A percentile compares a stretch with the other conserved stretches of the same genome.
Evolutionary conservation across 30 jellyfish, hydroid and myxozoan species (phyloP).

Genomic region (Morbakka virulenta): DNA sequence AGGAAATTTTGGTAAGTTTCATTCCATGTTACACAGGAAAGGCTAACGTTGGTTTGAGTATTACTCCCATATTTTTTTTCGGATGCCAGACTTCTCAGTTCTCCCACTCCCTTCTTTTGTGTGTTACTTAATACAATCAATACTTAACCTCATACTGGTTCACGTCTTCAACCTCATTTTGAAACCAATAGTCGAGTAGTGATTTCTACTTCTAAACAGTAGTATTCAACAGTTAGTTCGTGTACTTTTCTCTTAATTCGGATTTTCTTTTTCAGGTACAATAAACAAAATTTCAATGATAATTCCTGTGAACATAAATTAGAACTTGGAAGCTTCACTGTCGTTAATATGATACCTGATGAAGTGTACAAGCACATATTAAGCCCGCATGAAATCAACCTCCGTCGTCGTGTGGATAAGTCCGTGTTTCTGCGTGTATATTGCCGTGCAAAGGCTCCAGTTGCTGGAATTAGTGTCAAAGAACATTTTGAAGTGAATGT

Average conservation of each 20-base stretch:
- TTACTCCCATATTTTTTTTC: too few relatives aligned
- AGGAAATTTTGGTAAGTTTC: constrained; percentile 62
- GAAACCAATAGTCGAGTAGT: too few relatives aligned
- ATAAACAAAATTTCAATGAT: constrained; percentile 74
- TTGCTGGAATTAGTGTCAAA: constrained; percentile 83
- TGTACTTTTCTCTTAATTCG: not conserved
- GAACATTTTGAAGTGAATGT: constrained; percentile 97
- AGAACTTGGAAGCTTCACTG: constrained; percentile 94
- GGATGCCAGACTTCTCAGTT: too few relatives aligned
- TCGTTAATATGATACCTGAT: constrained; percentile 71
- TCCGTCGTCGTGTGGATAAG: constrained; percentile 90
- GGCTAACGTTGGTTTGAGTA: too few relatives aligned
- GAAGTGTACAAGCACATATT: constrained; percentile 83
- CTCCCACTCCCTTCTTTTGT: not conserved
- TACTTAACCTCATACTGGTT: too few relatives aligned
- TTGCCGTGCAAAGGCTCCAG: constrained; percentile 95
- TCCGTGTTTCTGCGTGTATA: constrained; percentile 84
- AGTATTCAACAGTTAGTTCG: not conserved
- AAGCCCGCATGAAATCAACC: constrained; percentile 88
- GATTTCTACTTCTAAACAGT: not conserved
- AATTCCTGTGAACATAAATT: constrained; percentile 77
- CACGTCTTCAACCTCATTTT: too few relatives aligned
- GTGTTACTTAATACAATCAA: too few relatives aligned
- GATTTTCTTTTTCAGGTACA: constrained; percentile 53
- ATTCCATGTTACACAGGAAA: not conserved